Conservation (phyloP, 2,113 vertebrate species). For the Calyptomena viridis region DNA sequence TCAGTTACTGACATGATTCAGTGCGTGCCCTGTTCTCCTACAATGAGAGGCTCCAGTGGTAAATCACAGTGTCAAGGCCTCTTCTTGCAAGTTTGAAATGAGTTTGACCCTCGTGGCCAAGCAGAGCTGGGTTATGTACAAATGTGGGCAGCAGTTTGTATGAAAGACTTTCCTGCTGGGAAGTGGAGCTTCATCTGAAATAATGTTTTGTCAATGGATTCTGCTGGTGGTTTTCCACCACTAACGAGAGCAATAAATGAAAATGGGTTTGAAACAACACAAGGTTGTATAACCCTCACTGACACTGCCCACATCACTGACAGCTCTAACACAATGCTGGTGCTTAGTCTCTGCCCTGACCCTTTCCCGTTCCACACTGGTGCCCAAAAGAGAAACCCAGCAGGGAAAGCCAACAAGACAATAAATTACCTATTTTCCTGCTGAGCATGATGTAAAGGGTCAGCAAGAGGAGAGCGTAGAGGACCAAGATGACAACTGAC, state of each 20-base stretch:
- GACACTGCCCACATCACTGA: rapidly evolving
- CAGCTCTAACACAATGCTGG: background rate
- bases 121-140: background rate
- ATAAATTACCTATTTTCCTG: conserved; percentile 59
- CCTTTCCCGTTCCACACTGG: rapidly evolving
- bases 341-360: background rate
- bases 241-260: background rate
- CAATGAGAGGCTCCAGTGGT: background rate
- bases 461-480: background rate
- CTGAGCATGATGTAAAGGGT: conserved; percentile 29
- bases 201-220: background rate
- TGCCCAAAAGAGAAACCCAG: background rate
- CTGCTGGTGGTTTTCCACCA: background rate
- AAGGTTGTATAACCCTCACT: rapidly evolving
- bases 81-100: rapidly evolving
- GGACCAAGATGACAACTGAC: background rate
- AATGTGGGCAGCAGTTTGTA: rapidly evolving
- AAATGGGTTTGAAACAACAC: rapidly evolving
- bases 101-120: background rate
- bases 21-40: background rate
- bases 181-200: background rate
- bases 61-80: background rate
- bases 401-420: background rate
- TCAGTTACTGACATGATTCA: background rate
- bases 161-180: background rate